Conservation (phyloP, 2,888 invertebrate genomes). For the Colostygia pectinataria region DNA sequence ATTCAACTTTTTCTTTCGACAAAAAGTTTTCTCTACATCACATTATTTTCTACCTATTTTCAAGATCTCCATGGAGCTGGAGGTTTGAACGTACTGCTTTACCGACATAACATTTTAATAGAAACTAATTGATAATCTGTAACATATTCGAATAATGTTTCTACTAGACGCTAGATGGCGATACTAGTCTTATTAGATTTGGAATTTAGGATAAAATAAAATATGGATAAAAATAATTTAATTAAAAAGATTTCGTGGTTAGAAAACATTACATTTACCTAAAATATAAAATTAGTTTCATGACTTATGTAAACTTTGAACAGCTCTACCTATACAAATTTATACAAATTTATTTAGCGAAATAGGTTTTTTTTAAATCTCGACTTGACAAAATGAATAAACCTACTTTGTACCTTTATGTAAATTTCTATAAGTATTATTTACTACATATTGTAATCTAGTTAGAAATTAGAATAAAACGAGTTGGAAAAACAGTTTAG, state of each 20-base stretch:
- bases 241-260: too few relatives aligned
- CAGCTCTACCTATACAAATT: too few relatives aligned
- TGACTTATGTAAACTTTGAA: too few relatives aligned
- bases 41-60: background rate
- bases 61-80: background rate
- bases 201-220: background rate
- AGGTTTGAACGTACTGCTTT: conserved; percentile 52
- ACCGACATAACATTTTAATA: conserved; percentile 44
- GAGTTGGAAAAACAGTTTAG: background rate
- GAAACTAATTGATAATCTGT: conserved; percentile 1
- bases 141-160: background rate
- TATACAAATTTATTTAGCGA: too few relatives aligned
- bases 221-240: too few relatives aligned
- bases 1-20: too few relatives aligned
- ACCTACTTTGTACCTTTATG: too few relatives aligned
- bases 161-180: conserved; percentile 64
- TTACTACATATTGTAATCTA: background rate
- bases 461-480: background rate
- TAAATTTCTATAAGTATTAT: too few relatives aligned
- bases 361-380: too few relatives aligned
- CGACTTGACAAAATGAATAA: too few relatives aligned
- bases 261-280: too few relatives aligned
- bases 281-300: too few relatives aligned
- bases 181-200: conserved; percentile 28
- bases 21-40: conserved; percentile 14